Evolutionary conservation across 2,888 invertebrate species (phyloP), one percentile per base, ranked within the genome.

Genomic region (Ctenicera cuprea): DNA sequence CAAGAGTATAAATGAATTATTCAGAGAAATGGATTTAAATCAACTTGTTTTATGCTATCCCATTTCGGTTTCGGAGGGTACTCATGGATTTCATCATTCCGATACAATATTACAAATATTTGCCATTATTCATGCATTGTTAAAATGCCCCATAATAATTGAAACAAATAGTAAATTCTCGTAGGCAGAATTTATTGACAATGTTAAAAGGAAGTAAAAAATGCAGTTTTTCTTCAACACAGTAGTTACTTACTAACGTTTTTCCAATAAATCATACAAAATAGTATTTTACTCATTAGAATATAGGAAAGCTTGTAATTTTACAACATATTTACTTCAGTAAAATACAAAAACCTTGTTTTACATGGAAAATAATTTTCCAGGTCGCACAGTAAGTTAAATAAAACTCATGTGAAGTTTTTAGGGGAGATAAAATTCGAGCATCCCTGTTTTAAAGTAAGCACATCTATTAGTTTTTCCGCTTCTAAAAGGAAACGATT

Each of bases 401-500:
- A 66, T 38, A 52, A 66, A 66, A 50, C 41, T 66, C 52, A 41
- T 33, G 54, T 54, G 65, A 54, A 33, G 50, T 66, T 66, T 48
- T 48, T 66, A 66, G 52, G 38, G 50, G 52, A 66, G 52, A 66
- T 66, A 66, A 66, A 66, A 37, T 66, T 66, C 52, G 38, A 66
- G 65, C 65, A 52, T 38, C 41, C 52, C 65, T 66, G 65, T 50
- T 66, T 66, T 66, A 48, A 48, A 48, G 48, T 48, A 66, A 66
- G 52, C 65, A 66, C 52, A 66, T 66, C 65, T 66, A 66, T 66
- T 66, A 66, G 65, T 66, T 66, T 66, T 66, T 66, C 54, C 65
- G 65, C 65, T 66, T 66, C 50, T 66, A 66, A 50, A 66, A 66
- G 65, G 50, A 66, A 66, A 54, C 65, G 65, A 66, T 66, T 66